Percentiles rank a stretch among this genome's conserved stretches.
phyloP scores from a whole-genome alignment of 1,140 invertebrate species.

The Ceratina australensis region DNA sequence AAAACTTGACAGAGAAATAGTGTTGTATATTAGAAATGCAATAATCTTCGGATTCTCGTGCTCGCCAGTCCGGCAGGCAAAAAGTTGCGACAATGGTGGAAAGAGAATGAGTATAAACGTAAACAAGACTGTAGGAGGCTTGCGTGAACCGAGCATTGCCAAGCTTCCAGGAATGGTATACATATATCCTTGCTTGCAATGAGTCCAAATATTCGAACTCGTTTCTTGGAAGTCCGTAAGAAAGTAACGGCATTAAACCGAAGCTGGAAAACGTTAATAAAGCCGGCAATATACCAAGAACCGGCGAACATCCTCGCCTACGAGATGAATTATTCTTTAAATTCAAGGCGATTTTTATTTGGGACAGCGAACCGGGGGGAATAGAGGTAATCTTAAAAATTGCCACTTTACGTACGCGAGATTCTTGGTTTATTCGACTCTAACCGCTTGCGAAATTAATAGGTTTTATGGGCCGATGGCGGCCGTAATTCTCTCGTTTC shows the following conservation, averaged over 20 bases:
- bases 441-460: slow-evolving; percentile 33
- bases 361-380: not conserved
- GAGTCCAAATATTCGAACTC: too few species aligned
- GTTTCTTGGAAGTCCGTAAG: not conserved
- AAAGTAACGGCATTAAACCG: not conserved
- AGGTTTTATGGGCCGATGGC: slow-evolving; percentile 14
- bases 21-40: too few species aligned
- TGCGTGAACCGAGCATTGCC: too few species aligned
- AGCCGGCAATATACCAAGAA: not conserved
- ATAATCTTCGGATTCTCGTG: too few species aligned
- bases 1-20: too few species aligned
- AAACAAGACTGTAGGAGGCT: too few species aligned
- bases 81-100: too few species aligned
- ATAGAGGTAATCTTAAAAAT: slow-evolving; percentile 11
- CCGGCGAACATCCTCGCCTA: not conserved
- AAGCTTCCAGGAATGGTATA: too few species aligned
- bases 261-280: slow-evolving; percentile 6
- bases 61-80: too few species aligned
- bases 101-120: too few species aligned
- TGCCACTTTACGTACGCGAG: slow-evolving; percentile 16
- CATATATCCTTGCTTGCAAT: too few species aligned
- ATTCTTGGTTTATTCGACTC: not conserved
- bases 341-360: slow-evolving; percentile 28
- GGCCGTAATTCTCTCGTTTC: slow-evolving; percentile 16
- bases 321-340: not conserved